phyloP scores from a whole-genome alignment of 2,797 vertebrate genomes.

The Acanthurus lineatus region DNA sequence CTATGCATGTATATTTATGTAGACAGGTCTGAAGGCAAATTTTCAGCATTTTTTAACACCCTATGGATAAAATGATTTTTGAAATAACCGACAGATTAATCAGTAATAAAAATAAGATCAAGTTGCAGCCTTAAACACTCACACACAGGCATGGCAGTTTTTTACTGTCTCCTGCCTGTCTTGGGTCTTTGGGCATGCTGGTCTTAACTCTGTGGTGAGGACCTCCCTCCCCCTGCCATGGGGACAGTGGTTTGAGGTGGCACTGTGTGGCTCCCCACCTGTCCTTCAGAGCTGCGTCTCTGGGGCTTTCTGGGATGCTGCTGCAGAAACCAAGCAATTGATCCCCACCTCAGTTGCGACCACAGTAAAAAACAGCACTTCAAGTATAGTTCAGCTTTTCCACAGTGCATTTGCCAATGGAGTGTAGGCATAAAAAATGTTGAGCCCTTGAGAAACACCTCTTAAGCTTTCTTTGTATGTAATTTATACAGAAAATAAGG shows the following conservation, averaged over 20 bases:
- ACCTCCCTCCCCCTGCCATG: conserved; percentile 38
- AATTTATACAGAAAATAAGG: conserved; percentile 88
- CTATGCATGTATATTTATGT: background rate
- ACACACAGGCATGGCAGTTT: conserved; percentile 38
- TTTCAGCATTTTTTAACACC: background rate
- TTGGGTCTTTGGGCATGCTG: conserved; percentile 48
- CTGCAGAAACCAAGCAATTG: conserved; percentile 79
- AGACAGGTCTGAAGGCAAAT: background rate
- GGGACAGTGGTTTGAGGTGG: conserved; percentile 80
- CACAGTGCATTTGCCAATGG: conserved; percentile 79
- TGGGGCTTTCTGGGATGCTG: conserved; percentile 78
- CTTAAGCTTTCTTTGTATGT: conserved; percentile 88
- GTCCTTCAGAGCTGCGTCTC: conserved; percentile 72
- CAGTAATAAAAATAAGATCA: conserved; percentile 1
- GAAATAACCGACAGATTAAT: background rate
- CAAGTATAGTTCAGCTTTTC: conserved; percentile 83
- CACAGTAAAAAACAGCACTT: conserved; percentile 82
- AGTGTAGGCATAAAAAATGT: conserved; percentile 82
- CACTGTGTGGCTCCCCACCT: conserved; percentile 74
- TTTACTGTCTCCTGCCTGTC: conserved; percentile 55
- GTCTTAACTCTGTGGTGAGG: conserved; percentile 63
- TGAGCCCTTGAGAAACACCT: conserved; percentile 87
- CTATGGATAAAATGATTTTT: background rate
- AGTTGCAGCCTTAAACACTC: background rate
- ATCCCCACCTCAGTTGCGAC: conserved; percentile 77